Base-by-base conservation (phyloP, 2,113 vertebrate genomes). In the Chascanopsetta lugubris region DNA sequence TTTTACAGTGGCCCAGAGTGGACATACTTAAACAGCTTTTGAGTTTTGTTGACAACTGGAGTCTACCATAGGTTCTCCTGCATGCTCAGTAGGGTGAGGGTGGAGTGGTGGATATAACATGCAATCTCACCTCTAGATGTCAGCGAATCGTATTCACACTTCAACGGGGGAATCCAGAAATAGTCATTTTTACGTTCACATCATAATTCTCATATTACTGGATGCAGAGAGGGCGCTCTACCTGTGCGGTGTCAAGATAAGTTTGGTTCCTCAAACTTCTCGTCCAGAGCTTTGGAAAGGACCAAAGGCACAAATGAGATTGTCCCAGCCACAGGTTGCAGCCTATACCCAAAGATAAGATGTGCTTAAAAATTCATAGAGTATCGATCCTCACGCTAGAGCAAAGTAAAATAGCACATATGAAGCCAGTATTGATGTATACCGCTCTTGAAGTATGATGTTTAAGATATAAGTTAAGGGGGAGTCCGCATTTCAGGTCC, bases 311-410 rank as follows among this genome's bases (percentile, higher is more conserved):
- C 58, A 83, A 75, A 88, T 83, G 69, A 82, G 63, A 75, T 36
- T 82, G 77, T 72, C 82, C 84, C 61, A 26, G 55, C 67, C 54
- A 69, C 58, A 51, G 77, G 78, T 81, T 81, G 77, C 65, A 70
- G 61, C 58, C 67, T 68, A 72, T 71, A 61, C 65, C 40, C 7
- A 53, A 53, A 73, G 82, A 72, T 65, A 72, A 79, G 85, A 89
- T 71, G 68, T 68, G 66, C 83, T 87, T 86, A 82, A 85, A 89
- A 91, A 92, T 92, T 90, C 90, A 92, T 92, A 88, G 90, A 90
- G 74, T 92, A 92, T 92, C 64, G 91, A 92, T 91, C 82, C 69
- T 66, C 49, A 40, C 64, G 74, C 82, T 80, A 38, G 22, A 80
- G 78, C 75, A 82, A 88, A 86, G 81, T 84, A 82, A 87, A 91